phyloP scores from a whole-genome alignment of 2,113 vertebrate species.

The Rhynchomys soricoides region DNA sequence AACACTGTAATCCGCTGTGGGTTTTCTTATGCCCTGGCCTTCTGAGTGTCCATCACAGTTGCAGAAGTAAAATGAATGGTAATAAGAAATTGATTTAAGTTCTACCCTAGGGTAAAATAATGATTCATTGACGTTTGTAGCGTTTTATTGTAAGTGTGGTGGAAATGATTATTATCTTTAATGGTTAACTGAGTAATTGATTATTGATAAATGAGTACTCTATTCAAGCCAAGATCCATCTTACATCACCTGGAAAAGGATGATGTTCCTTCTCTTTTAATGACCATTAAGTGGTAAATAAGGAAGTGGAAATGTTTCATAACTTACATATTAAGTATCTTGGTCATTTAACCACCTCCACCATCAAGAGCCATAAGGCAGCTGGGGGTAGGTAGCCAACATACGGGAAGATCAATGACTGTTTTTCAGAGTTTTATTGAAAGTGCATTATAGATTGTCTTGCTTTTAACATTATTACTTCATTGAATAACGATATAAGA shows the following conservation, averaged over 20 bases:
- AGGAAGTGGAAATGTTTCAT: conserved; percentile 83
- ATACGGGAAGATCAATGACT: conserved; percentile 79
- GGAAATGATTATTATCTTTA: conserved; percentile 84
- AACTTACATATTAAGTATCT: conserved; percentile 83
- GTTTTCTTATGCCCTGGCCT: neutral
- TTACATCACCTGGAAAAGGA: conserved; percentile 79
- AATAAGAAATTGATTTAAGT: conserved; percentile 82
- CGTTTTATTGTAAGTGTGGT: conserved; percentile 82
- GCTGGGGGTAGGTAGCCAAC: conserved; percentile 56
- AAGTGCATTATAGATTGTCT: conserved; percentile 82
- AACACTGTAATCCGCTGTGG: neutral
- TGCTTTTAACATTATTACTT: conserved; percentile 84
- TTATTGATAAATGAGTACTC: conserved; percentile 83
- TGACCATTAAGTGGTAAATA: conserved; percentile 85
- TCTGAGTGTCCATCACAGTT: conserved; percentile 60
- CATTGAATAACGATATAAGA: conserved; percentile 80
- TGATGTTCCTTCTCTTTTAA: conserved; percentile 81
- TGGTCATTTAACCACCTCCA: conserved; percentile 79
- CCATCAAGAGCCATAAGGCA: conserved; percentile 72
- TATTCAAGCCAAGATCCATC: conserved; percentile 79
- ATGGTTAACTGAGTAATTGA: conserved; percentile 84
- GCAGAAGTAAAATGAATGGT: conserved; percentile 71
- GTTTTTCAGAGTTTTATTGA: conserved; percentile 81
- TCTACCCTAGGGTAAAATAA: conserved; percentile 78
- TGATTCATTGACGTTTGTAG: conserved; percentile 81